Evolutionary conservation across 2,113 vertebrate genomes (phyloP).

Genomic region (Triplophysa rosa): DNA sequence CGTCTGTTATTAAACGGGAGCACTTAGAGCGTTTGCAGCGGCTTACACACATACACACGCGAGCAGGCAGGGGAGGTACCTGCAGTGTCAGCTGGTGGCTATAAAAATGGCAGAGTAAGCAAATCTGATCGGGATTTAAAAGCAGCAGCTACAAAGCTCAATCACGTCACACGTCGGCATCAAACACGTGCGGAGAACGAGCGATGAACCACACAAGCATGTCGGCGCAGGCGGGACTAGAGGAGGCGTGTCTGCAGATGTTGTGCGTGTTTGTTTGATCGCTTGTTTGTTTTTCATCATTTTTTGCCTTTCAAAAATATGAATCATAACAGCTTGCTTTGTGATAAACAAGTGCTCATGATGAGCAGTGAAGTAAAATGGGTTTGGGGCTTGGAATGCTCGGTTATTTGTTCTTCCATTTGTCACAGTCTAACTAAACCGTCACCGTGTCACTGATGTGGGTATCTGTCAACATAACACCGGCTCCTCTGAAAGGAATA

Average conservation of each 20-base stretch:
- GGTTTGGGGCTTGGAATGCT: background rate
- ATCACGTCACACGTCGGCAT: constrained; percentile 31
- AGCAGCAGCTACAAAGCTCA: constrained; percentile 43
- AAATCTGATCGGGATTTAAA: constrained; percentile 52
- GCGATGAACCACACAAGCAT: background rate
- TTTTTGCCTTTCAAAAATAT: background rate
- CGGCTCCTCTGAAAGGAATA: constrained; percentile 1
- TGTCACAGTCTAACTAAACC: background rate
- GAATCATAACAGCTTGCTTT: constrained; percentile 14
- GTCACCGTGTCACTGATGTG: background rate
- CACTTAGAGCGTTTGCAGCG: constrained; percentile 47
- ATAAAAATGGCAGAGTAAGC: constrained; percentile 51
- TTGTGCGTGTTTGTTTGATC: constrained; percentile 14
- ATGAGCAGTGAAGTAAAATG: background rate
- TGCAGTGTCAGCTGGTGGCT: constrained; percentile 48
- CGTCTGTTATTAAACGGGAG: constrained; percentile 60
- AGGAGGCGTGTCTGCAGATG: constrained; percentile 21
- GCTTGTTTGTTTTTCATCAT: background rate
- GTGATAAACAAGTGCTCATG: background rate
- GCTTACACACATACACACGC: constrained; percentile 20
- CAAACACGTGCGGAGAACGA: constrained; percentile 22
- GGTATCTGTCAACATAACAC: constrained; percentile 16
- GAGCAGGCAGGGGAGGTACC: constrained; percentile 39
- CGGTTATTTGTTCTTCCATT: constrained; percentile 3
- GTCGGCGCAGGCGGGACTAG: background rate